These are phyloP conservation scores for Harpagoxenus sublaevis DNA, from an alignment of 2,888 invertebrate species.

Conservation along the genomic window DNA sequence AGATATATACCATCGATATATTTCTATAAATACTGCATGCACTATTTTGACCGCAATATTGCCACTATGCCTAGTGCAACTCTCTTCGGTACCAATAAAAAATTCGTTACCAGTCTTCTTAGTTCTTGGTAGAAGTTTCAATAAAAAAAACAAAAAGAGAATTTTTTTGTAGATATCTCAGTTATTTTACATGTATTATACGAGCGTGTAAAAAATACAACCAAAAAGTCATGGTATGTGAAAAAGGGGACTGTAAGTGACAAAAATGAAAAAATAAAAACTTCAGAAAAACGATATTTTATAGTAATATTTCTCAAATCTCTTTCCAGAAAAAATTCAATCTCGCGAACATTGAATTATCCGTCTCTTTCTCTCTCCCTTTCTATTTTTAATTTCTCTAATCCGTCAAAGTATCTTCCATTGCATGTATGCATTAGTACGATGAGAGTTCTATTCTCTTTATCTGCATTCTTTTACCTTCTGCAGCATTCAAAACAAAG, in stretches of 20 bases:
- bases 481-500: neutral
- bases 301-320: neutral
- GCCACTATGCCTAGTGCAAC: neutral
- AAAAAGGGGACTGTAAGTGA: neutral
- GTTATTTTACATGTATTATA: neutral
- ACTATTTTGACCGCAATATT: conserved; percentile 14
- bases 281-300: neutral
- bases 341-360: neutral
- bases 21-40: conserved; percentile 21
- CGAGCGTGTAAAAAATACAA: neutral
- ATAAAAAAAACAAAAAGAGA: neutral
- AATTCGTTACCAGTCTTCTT: conserved; percentile 4
- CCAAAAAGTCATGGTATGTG: neutral
- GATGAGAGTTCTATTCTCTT: neutral
- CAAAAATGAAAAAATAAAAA: neutral
- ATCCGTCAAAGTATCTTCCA: conserved; percentile 7
- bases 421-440: neutral
- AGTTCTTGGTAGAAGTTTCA: neutral
- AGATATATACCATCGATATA: neutral
- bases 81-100: conserved; percentile 28
- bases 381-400: conserved; percentile 23
- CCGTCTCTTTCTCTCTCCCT: neutral
- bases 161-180: neutral
- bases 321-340: neutral
- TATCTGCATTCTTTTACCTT: neutral